Percentiles rank a stretch among this genome's conserved stretches.
phyloP scores from a whole-genome alignment of 2,113 vertebrate species.

The Tachysurus vachellii region DNA sequence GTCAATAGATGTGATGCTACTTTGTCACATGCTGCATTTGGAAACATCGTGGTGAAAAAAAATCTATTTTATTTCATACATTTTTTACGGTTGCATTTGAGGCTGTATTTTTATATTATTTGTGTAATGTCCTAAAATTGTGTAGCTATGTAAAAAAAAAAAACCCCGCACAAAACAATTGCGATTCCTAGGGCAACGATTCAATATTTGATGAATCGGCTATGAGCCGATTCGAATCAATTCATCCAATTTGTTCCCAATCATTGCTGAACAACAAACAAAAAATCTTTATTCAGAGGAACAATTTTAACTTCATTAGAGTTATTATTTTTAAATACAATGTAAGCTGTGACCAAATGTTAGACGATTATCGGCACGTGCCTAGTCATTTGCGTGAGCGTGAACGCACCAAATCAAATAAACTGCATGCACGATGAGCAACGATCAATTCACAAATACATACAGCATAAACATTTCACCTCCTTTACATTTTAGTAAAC shows the following conservation, averaged over 20 bases:
- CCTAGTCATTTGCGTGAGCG: background rate
- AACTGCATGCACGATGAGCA: slow-evolving; percentile 58
- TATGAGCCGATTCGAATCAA: too few species aligned
- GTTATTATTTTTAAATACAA: background rate
- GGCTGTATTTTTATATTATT: background rate
- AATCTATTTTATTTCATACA: background rate
- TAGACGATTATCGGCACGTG: background rate
- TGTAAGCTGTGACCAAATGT: too few species aligned
- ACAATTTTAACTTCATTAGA: background rate
- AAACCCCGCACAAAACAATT: background rate
- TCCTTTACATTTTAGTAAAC: slow-evolving; percentile 32
- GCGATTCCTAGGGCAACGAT: too few species aligned
- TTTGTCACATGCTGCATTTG: background rate
- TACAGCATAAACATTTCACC: slow-evolving; percentile 21
- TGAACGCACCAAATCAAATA: slow-evolving; percentile 8
- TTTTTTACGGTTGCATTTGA: background rate
- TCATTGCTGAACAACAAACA: too few species aligned
- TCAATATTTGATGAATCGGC: too few species aligned
- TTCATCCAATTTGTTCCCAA: too few species aligned
- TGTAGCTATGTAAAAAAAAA: background rate
- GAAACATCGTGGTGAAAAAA: background rate
- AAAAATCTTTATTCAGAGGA: background rate
- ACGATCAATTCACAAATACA: background rate
- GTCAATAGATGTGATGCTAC: background rate
- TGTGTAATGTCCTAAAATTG: background rate